Percentiles rank a stretch among this genome's conserved stretches.
Conservation (phyloP, 2,888 invertebrate species). For the Hydroisotoma schaefferi region DNA sequence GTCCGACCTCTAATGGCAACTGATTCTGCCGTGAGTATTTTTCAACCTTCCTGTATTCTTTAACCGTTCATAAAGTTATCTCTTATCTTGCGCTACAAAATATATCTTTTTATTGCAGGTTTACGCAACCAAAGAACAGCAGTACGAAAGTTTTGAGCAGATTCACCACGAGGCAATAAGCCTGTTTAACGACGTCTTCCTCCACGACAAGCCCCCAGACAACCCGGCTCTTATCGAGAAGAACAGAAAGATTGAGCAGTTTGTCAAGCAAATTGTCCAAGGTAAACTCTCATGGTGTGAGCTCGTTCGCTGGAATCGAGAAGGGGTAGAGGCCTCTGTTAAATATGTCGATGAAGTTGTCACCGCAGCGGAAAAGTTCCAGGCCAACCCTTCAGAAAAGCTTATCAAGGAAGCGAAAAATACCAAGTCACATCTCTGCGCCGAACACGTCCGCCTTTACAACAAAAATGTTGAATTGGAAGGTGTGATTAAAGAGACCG, state of each 20-base stretch:
- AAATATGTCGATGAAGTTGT: neutral
- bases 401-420: neutral
- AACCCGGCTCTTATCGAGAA: neutral
- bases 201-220: neutral
- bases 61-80: too few species aligned
- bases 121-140: neutral
- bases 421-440: neutral
- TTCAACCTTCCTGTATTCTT: too few species aligned
- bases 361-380: neutral
- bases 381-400: neutral
- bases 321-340: neutral
- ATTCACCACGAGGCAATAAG: neutral
- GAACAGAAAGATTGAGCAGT: neutral
- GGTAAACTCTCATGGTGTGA: neutral
- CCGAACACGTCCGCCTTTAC: neutral
- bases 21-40: too few species aligned
- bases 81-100: too few species aligned
- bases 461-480: neutral
- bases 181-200: neutral
- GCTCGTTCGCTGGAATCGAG: neutral
- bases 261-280: neutral
- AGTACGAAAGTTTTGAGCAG: neutral
- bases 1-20: too few species aligned
- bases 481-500: neutral
- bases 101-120: neutral